Percentiles rank a stretch among this genome's conserved stretches.
Evolutionary conservation across 2,797 vertebrate genomes (phyloP).

Genomic region (Gallinago nigripennis): DNA sequence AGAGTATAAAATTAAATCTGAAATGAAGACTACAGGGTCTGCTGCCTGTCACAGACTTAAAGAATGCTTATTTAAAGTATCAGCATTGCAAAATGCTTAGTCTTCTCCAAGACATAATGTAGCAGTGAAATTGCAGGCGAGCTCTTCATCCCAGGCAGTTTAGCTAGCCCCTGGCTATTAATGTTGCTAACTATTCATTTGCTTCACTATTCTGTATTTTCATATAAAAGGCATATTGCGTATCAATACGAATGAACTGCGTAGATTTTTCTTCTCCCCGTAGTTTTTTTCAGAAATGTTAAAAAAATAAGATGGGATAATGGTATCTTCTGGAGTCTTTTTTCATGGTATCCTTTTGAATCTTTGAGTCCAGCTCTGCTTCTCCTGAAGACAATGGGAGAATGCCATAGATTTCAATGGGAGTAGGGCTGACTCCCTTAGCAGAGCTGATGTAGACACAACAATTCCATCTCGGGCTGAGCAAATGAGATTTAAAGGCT

Average conservation of each 20-base stretch:
- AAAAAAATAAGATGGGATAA: neutral
- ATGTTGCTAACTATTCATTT: neutral
- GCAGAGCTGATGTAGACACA: neutral
- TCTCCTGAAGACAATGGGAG: neutral
- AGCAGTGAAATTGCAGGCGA: neutral
- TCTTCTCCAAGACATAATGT: neutral
- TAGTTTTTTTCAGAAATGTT: neutral
- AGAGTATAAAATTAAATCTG: conserved; percentile 6
- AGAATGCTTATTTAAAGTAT: neutral
- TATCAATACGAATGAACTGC: neutral
- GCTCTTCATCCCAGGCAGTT: neutral
- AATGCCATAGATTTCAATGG: neutral
- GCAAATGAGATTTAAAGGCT: conserved; percentile 30
- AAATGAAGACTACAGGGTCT: neutral
- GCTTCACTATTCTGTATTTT: conserved; percentile 2
- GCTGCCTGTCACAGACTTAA: neutral
- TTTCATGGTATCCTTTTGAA: neutral
- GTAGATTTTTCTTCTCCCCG: accelerated
- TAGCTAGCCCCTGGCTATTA: neutral
- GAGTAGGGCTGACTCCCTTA: neutral
- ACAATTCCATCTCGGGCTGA: neutral
- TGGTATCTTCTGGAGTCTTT: neutral
- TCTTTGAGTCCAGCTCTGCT: neutral
- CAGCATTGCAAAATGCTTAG: neutral
- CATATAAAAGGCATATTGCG: neutral